These are phyloP conservation scores for Drosophila auraria DNA, from an alignment of 1,140 invertebrate genomes.

Conservation along the genomic window DNA sequence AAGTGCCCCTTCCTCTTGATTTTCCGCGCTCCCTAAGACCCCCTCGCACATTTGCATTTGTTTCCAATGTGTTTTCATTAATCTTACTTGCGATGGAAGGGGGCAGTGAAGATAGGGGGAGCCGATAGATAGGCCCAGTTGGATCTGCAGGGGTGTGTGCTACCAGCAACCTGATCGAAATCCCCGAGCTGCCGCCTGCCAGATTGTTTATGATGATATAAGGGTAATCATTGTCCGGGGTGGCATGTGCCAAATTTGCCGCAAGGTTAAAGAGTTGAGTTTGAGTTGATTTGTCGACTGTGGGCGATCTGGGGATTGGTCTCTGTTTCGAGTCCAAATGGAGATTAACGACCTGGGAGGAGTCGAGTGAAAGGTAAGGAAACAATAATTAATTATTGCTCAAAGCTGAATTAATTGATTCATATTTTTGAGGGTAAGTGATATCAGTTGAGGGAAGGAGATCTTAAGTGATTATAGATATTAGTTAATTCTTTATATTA, in stretches of 20 bases:
- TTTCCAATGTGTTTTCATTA: slow-evolving; percentile 81
- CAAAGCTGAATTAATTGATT: slow-evolving; percentile 11
- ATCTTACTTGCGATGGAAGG: slow-evolving; percentile 52
- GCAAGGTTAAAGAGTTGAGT: slow-evolving; percentile 64
- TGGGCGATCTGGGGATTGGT: slow-evolving; percentile 40
- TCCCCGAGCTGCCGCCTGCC: slow-evolving; percentile 16
- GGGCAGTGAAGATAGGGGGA: slow-evolving; percentile 7
- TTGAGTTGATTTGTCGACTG: slow-evolving; percentile 25
- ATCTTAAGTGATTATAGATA: background rate
- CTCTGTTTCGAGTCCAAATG: background rate
- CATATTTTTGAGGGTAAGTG: background rate
- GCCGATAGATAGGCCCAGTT: slow-evolving; percentile 43
- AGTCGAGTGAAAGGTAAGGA: slow-evolving; percentile 33
- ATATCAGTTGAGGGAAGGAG: slow-evolving; percentile 4
- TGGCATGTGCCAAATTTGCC: slow-evolving; percentile 71
- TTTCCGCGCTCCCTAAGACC: background rate
- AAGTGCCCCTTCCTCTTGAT: slow-evolving; percentile 7
- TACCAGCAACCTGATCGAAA: slow-evolving; percentile 20
- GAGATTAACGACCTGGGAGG: slow-evolving; percentile 41
- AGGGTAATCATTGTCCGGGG: slow-evolving; percentile 62
- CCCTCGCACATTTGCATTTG: slow-evolving; percentile 71
- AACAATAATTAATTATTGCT: slow-evolving; percentile 38
- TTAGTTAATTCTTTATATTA: background rate
- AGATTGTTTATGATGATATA: slow-evolving; percentile 63
- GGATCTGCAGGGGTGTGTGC: slow-evolving; percentile 20